Base-by-base conservation (phyloP, 2,113 vertebrate genomes). In the Tichodroma muraria region DNA sequence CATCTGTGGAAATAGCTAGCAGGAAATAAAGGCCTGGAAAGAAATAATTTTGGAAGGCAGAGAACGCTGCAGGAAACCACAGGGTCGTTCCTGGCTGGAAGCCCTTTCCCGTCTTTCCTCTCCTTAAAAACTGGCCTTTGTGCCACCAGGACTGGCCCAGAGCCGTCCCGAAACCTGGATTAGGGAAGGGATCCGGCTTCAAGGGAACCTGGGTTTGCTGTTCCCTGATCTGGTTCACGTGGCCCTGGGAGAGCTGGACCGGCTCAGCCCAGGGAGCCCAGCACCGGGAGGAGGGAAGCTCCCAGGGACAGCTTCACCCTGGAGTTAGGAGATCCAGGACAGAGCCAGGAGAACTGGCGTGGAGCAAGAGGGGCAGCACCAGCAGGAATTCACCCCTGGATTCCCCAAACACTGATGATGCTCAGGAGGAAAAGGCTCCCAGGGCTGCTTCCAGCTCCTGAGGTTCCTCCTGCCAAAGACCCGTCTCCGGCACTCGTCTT, bases 21-120 rank as follows among this genome's bases (percentile, higher is more conserved):
- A 89, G 85, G 91, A 95, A 92, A 80, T 47, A 82, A 65, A 86
- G 7, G 83, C 91, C 80, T 30, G 76, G 89, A 84, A 91, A 94
- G 61, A 87, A 95, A 90, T 50, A 0, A 64, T 54, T 86, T 13
- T 42, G 57, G 80, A 89, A 89, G 77, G 56, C 45, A 75, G 56
- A 73, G 61, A 81, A 63, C 75, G 50, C 10, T 15, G 68, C 83
- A 91, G 87, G 75, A 92, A 94, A 81, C 75, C 31, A 4, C 57
- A 31, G 16, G 45, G 64, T 45, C 24, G 0, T 45, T 59, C n/a
- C 28, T n/a, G 81, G 47, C 65, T 88, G 61, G 71, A 89, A 91
- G 59, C 9, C 0, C 54, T 25, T 84, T 80, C 71, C 85, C 1
- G 0, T 30, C 38, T 54, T 85, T 30, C 66, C 75, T 85, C 30